These are phyloP conservation scores for Caenorhabditis remanei DNA, from an alignment of 1,140 invertebrate species.

Conservation along the genomic window DNA sequence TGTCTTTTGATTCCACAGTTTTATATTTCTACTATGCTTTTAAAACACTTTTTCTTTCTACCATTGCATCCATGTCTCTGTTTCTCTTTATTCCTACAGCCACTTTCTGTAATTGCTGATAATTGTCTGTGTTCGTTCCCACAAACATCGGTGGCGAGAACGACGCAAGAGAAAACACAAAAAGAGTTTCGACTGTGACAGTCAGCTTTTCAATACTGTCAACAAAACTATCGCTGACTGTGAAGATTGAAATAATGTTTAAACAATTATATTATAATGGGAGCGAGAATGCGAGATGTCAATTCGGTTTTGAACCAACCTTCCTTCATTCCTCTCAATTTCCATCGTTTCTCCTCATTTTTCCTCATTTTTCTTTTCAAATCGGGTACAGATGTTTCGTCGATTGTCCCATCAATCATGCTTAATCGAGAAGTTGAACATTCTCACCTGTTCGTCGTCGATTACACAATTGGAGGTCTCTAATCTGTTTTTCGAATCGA, in stretches of 20 bases:
- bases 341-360: conserved; percentile 3
- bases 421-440: conserved; percentile 53
- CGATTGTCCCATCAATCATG: conserved; percentile 51
- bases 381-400: conserved; percentile 45
- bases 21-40: conserved; percentile 7
- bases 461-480: conserved; percentile 26
- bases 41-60: not conserved
- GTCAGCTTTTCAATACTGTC: conserved; percentile 46
- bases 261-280: conserved; percentile 27
- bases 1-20: conserved; percentile 31
- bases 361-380: not conserved
- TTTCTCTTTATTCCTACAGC: not conserved
- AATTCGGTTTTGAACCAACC: conserved; percentile 8
- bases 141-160: not conserved
- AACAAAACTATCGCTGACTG: conserved; percentile 2
- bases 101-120: conserved; percentile 37
- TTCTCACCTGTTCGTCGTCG: conserved; percentile 50
- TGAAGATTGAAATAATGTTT: not conserved
- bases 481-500: conserved; percentile 45
- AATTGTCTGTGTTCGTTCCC: conserved; percentile 52
- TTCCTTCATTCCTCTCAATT: not conserved
- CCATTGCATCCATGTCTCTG: too few species aligned
- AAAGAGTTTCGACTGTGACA: not conserved
- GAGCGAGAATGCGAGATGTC: conserved; percentile 15
- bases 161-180: not conserved